A percentile compares a stretch with the other conserved stretches of the same genome.
phyloP scores from a whole-genome alignment of 2,888 invertebrate genomes.

The Oscheius sp. region DNA sequence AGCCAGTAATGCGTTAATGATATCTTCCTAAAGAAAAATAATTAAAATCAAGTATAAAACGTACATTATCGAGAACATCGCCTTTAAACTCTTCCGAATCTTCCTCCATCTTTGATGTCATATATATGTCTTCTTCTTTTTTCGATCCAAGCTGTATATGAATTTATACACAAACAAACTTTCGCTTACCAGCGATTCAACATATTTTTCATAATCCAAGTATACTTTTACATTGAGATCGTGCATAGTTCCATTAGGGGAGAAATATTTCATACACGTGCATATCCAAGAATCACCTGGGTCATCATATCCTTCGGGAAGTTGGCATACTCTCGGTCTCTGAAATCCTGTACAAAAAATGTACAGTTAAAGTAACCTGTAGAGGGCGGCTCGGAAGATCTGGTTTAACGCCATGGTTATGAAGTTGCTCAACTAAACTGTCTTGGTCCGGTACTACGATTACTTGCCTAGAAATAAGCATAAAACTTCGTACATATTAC shows the following conservation, averaged over 20 bases:
- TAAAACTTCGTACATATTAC: background rate
- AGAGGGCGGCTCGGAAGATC: background rate
- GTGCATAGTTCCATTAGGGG: background rate
- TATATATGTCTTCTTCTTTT: no score
- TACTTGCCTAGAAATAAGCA: background rate
- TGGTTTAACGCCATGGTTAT: background rate
- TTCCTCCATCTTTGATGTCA: no score
- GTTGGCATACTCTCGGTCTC: background rate
- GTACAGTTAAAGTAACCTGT: background rate
- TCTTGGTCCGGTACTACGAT: background rate
- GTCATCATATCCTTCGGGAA: background rate
- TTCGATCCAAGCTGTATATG: no score
- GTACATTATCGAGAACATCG: no score
- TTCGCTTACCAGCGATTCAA: no score
- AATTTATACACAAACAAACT: no score
- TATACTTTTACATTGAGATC: constrained; percentile 8
- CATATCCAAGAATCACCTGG: constrained; percentile 2
- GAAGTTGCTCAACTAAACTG: background rate
- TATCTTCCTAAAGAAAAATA: no score
- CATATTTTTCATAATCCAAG: background rate
- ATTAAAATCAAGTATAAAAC: no score
- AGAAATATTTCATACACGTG: background rate
- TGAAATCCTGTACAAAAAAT: background rate
- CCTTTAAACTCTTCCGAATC: no score
- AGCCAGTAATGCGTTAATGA: no score